A percentile compares a stretch with the other conserved stretches of the same genome.
Evolutionary conservation across 2,797 vertebrate genomes (phyloP).

Genomic region (Spondyliosoma cantharus): DNA sequence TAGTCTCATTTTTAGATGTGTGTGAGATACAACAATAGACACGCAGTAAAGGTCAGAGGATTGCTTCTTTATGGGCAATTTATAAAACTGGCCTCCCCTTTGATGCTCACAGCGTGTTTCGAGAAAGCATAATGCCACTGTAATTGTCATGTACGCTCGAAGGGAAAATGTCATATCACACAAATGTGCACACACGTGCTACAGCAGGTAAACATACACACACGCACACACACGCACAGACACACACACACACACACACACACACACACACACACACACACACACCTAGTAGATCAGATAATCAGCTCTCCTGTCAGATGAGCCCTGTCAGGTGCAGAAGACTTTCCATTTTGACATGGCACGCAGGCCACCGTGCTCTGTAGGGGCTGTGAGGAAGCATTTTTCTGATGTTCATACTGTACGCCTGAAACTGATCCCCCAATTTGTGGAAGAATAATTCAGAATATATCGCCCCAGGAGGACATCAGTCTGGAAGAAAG

Average conservation of each 20-base stretch:
- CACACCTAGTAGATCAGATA: slow-evolving; percentile 49
- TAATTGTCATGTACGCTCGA: slow-evolving; percentile 49
- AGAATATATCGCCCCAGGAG: slow-evolving; percentile 12
- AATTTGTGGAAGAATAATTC: slow-evolving; percentile 39
- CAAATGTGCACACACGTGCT: slow-evolving; percentile 28
- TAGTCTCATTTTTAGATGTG: slow-evolving; percentile 27
- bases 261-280: slow-evolving; percentile 32
- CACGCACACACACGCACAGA: slow-evolving; percentile 6
- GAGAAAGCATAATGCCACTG: slow-evolving; percentile 27
- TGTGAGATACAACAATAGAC: slow-evolving; percentile 31
- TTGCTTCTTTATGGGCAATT: slow-evolving; percentile 34
- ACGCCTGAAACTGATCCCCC: slow-evolving; percentile 45
- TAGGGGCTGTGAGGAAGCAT: slow-evolving; percentile 42
- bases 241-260: slow-evolving; percentile 37
- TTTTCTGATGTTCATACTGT: slow-evolving; percentile 46
- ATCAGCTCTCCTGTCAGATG: slow-evolving; percentile 71
- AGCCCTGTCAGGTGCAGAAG: slow-evolving; percentile 72
- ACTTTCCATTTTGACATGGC: slow-evolving; percentile 66
- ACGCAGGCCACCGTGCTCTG: slow-evolving; percentile 41
- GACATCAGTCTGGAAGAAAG: slow-evolving; percentile 6
- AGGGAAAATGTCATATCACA: slow-evolving; percentile 59
- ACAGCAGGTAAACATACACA: slow-evolving; percentile 29
- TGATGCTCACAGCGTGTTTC: slow-evolving; percentile 37
- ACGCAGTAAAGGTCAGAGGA: slow-evolving; percentile 52
- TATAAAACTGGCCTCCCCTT: slow-evolving; percentile 22